These are phyloP conservation scores for Drosophila tsacasi DNA, from an alignment of 1,140 invertebrate genomes.

Conservation along the genomic window DNA sequence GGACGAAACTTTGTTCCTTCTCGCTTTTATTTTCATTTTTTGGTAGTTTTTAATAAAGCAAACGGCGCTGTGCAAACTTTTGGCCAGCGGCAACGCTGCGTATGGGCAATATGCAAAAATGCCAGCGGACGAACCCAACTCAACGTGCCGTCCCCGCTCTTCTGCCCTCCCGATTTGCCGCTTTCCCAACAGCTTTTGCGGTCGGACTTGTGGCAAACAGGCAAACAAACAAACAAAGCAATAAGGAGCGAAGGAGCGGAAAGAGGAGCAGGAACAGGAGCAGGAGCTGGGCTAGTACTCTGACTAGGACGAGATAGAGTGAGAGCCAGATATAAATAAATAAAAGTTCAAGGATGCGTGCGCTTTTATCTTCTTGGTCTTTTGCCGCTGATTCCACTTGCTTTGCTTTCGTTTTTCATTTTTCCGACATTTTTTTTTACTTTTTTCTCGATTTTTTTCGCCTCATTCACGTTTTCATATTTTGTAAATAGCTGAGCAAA, in stretches of 20 bases:
- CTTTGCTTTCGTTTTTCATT: slow-evolving; percentile 68
- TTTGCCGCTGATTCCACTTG: slow-evolving; percentile 71
- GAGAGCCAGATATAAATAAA: slow-evolving; percentile 75
- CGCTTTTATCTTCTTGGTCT: slow-evolving; percentile 76
- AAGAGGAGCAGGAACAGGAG: slow-evolving; percentile 16
- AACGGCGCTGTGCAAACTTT: slow-evolving; percentile 74
- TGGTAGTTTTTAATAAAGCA: slow-evolving; percentile 83
- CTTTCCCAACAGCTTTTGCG: slow-evolving; percentile 67
- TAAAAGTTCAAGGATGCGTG: slow-evolving; percentile 83
- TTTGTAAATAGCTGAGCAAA: slow-evolving; percentile 70
- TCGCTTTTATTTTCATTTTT: slow-evolving; percentile 53
- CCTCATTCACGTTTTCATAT: slow-evolving; percentile 76
- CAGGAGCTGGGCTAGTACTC: slow-evolving; percentile 12
- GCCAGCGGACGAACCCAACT: slow-evolving; percentile 52
- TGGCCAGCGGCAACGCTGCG: slow-evolving; percentile 72
- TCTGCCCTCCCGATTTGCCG: slow-evolving; percentile 5
- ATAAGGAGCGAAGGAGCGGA: slow-evolving; percentile 60
- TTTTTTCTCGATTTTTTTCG: slow-evolving; percentile 24
- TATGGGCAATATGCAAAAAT: slow-evolving; percentile 82
- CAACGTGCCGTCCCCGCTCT: slow-evolving; percentile 1
- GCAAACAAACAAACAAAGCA: slow-evolving; percentile 80
- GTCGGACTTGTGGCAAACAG: slow-evolving; percentile 74
- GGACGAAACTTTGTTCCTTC: slow-evolving; percentile 61
- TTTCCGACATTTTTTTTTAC: slow-evolving; percentile 16
- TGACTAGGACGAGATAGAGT: slow-evolving; percentile 24